Conservation (phyloP, 2,888 invertebrate genomes). For the Luperina testacea region DNA sequence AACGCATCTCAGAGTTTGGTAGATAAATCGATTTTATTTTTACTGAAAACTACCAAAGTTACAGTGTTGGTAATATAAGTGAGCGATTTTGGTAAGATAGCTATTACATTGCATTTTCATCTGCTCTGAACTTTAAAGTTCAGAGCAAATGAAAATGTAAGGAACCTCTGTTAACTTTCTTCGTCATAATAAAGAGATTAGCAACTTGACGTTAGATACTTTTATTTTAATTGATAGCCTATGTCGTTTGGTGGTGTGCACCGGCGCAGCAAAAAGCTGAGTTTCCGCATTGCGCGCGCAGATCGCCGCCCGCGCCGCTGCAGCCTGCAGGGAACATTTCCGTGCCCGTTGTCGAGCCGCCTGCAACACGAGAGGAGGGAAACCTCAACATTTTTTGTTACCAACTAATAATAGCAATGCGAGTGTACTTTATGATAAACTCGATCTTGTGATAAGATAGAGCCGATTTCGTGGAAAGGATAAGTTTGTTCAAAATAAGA, state of each 20-base stretch:
- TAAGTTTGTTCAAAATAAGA: neutral
- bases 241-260: slow-evolving; percentile 36
- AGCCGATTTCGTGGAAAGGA: neutral
- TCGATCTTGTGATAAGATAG: slow-evolving; percentile 1
- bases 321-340: slow-evolving; percentile 79
- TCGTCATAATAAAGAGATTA: slow-evolving; percentile 43
- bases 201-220: slow-evolving; percentile 38
- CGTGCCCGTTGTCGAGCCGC: slow-evolving; percentile 70
- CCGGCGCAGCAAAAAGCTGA: slow-evolving; percentile 72
- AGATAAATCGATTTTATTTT: neutral
- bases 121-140: neutral
- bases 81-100: neutral
- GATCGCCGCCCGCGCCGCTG: slow-evolving; percentile 67
- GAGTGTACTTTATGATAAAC: neutral
- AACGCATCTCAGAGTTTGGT: slow-evolving; percentile 17
- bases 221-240: slow-evolving; percentile 60
- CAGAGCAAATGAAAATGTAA: too few species aligned
- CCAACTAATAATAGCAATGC: slow-evolving; percentile 2
- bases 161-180: slow-evolving; percentile 17
- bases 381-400: slow-evolving; percentile 67
- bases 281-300: slow-evolving; percentile 81
- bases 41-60: slow-evolving; percentile 11
- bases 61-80: neutral
- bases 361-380: slow-evolving; percentile 74
- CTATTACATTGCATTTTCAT: slow-evolving; percentile 19